Percentiles rank a stretch among this genome's conserved stretches.
Evolutionary conservation across 2,888 invertebrate species (phyloP).

Genomic region (Drosophila vallismaia): DNA sequence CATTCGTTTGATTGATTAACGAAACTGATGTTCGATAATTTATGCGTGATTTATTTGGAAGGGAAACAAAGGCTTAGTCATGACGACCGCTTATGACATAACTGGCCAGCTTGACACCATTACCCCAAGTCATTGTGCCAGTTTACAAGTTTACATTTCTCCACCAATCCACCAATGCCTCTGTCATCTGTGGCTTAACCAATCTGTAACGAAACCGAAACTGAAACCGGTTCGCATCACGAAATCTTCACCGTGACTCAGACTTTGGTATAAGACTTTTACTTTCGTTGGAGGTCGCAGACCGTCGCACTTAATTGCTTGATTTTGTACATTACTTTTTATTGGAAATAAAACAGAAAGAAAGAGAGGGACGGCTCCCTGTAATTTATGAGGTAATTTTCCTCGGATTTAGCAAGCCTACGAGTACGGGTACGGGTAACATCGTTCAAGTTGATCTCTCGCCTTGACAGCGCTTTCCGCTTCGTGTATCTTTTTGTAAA

Average conservation of each 20-base stretch:
- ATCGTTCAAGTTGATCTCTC: slow-evolving; percentile 61
- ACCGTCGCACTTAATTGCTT: slow-evolving; percentile 57
- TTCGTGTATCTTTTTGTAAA: slow-evolving; percentile 60
- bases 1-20: neutral
- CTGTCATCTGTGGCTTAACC: slow-evolving; percentile 33
- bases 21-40: neutral
- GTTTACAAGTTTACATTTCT: slow-evolving; percentile 69
- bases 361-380: neutral
- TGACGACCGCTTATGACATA: slow-evolving; percentile 48
- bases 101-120: slow-evolving; percentile 64
- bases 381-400: slow-evolving; percentile 70
- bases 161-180: slow-evolving; percentile 23
- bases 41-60: neutral
- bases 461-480: slow-evolving; percentile 61
- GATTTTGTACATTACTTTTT: slow-evolving; percentile 37
- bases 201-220: slow-evolving; percentile 35
- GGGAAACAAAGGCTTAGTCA: slow-evolving; percentile 20
- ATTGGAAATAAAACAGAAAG: slow-evolving; percentile 6
- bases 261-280: slow-evolving; percentile 66
- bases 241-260: slow-evolving; percentile 70
- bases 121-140: slow-evolving; percentile 80
- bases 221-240: slow-evolving; percentile 58
- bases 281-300: slow-evolving; percentile 81
- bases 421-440: slow-evolving; percentile 18
- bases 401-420: slow-evolving; percentile 70